phyloP scores from a whole-genome alignment of 2,888 invertebrate genomes.

The Chloroclysta siterata region DNA sequence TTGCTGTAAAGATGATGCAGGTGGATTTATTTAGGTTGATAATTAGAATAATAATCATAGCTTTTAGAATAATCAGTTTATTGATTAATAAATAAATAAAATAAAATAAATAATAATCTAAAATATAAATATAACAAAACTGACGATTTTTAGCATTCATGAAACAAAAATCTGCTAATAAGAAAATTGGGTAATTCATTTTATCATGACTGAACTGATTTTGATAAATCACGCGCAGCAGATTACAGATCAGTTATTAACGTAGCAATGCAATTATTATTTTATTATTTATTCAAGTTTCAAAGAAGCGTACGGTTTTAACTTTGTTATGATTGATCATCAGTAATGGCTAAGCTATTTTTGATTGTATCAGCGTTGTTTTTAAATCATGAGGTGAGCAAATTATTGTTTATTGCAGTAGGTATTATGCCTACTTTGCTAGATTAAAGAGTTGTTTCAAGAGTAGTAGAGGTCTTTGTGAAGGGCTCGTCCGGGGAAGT shows the following conservation, averaged over 20 bases:
- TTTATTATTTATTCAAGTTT: conserved; percentile 21
- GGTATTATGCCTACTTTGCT: not conserved
- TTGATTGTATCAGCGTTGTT: conserved; percentile 10
- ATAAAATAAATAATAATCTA: no score
- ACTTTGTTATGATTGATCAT: not conserved
- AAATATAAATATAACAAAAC: no score
- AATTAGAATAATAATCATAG: no score
- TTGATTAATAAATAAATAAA: no score
- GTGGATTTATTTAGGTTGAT: no score
- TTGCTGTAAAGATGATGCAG: no score
- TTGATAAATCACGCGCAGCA: conserved; percentile 27
- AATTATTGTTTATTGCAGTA: not conserved
- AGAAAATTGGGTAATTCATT: conserved; percentile 14
- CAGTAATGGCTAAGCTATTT: conserved; percentile 17
- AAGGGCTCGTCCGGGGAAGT: no score
- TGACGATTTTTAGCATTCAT: not conserved
- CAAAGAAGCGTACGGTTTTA: not conserved
- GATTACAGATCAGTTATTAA: conserved; percentile 39
- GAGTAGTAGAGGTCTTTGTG: no score
- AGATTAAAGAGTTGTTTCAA: no score
- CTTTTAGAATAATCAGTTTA: no score
- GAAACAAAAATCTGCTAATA: not conserved
- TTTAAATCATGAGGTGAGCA: conserved; percentile 20
- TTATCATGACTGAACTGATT: conserved; percentile 22
- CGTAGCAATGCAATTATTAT: not conserved